Evolutionary conservation across 30 jellyfish, hydroid and myxozoan genomes (phyloP).

Genomic region (Chironex yamaguchii): DNA sequence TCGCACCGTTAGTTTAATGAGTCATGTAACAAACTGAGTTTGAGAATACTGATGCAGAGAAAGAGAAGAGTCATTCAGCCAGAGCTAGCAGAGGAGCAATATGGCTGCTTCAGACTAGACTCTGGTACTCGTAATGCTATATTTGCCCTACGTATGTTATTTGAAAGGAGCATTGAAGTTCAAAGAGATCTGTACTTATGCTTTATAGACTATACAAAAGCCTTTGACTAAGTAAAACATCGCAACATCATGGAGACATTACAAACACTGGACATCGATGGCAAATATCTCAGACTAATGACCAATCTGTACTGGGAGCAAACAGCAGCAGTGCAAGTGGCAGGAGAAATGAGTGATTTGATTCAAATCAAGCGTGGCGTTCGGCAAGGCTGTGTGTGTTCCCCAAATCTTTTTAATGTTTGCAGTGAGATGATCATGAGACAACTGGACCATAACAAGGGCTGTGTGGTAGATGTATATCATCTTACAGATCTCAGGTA

Average conservation of each 20-base stretch:
- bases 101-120: neutral
- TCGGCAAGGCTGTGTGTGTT: too few species aligned
- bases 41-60: neutral
- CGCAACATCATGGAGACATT: neutral
- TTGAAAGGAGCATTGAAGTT: slow-evolving; percentile 3
- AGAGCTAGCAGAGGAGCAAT: neutral
- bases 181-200: slow-evolving; percentile 11
- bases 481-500: slow-evolving; percentile 16
- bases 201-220: slow-evolving; percentile 8
- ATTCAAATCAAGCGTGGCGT: too few species aligned
- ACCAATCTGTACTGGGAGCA: slow-evolving; percentile 4
- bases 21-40: slow-evolving; percentile 2
- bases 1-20: slow-evolving; percentile 27
- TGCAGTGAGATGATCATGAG: neutral
- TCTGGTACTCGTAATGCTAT: slow-evolving; percentile 23
- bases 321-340: neutral
- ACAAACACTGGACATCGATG: too few species aligned
- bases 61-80: neutral
- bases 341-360: neutral
- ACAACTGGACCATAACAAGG: neutral
- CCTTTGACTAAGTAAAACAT: neutral
- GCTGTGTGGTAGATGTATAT: neutral
- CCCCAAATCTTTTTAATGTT: too few species aligned
- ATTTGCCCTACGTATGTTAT: neutral
- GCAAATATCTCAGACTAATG: neutral